phyloP scores from a whole-genome alignment of 2,797 vertebrate species.

The Notolabrus celidotus region DNA sequence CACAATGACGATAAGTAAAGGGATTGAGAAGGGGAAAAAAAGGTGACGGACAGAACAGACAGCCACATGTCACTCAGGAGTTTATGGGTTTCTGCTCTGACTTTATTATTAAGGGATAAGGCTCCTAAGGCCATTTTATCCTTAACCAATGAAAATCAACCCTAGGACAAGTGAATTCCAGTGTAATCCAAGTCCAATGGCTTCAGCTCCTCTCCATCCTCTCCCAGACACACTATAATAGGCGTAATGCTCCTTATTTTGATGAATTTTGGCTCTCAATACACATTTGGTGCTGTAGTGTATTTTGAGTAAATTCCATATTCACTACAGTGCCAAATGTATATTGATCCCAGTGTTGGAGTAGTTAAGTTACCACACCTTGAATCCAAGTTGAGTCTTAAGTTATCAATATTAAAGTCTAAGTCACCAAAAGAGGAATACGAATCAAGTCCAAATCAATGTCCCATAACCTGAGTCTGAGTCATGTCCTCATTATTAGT shows the following conservation, averaged over 20 bases:
- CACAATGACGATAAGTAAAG: constrained; percentile 45
- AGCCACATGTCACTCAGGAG: constrained; percentile 20
- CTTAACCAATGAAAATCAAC: not conserved
- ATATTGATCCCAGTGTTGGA: no score
- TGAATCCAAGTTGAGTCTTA: no score
- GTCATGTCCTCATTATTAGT: not conserved
- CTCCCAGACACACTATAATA: not conserved
- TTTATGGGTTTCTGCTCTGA: not conserved
- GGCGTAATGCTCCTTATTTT: no score
- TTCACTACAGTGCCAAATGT: no score
- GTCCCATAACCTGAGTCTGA: no score
- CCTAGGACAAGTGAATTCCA: not conserved
- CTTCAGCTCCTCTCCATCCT: not conserved
- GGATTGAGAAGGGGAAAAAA: constrained; percentile 5
- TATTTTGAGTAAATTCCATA: no score
- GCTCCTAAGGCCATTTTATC: not conserved
- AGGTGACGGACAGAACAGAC: constrained; percentile 24
- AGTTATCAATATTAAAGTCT: no score
- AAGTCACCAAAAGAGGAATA: no score
- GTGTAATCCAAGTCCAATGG: not conserved
- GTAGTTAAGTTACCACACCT: no score
- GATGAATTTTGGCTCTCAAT: no score
- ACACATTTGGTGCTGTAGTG: no score
- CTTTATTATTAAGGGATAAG: not conserved
- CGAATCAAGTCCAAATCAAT: no score